phyloP scores from a whole-genome alignment of 1,140 invertebrate genomes.

The Trichomalopsis sarcophagae region DNA sequence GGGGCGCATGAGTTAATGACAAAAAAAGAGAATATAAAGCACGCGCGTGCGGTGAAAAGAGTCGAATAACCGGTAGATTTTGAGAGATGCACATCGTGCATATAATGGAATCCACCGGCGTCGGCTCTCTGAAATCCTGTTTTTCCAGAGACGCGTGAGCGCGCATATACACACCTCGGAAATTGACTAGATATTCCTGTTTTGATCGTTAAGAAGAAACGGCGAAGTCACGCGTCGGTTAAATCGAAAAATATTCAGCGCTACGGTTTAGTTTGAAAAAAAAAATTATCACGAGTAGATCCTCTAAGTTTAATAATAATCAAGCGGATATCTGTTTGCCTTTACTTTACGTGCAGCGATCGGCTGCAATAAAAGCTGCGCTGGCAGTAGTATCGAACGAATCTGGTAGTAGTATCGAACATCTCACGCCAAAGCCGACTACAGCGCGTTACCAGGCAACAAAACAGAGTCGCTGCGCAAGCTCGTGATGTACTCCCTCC shows the following conservation, averaged over 20 bases:
- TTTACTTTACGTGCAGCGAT: not conserved
- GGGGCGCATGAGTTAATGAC: not conserved
- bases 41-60: not conserved
- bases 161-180: not conserved
- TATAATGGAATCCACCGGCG: slow-evolving; percentile 8
- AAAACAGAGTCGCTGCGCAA: slow-evolving; percentile 30
- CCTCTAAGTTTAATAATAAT: not conserved
- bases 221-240: not conserved
- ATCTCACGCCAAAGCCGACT: not conserved
- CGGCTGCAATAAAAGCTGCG: not conserved
- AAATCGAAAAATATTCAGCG: not conserved
- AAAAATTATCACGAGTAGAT: not conserved
- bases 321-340: not conserved
- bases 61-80: slow-evolving; percentile 44
- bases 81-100: not conserved
- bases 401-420: not conserved
- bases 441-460: slow-evolving; percentile 42
- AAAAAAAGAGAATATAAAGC: not conserved
- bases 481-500: not conserved
- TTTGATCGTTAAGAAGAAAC: slow-evolving; percentile 22
- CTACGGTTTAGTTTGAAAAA: not conserved
- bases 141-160: slow-evolving; percentile 2
- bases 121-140: slow-evolving; percentile 18
- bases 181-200: slow-evolving; percentile 31
- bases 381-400: too few species aligned